Conservation (phyloP, 2,888 invertebrate species). For the Drosophila prostipennis region DNA sequence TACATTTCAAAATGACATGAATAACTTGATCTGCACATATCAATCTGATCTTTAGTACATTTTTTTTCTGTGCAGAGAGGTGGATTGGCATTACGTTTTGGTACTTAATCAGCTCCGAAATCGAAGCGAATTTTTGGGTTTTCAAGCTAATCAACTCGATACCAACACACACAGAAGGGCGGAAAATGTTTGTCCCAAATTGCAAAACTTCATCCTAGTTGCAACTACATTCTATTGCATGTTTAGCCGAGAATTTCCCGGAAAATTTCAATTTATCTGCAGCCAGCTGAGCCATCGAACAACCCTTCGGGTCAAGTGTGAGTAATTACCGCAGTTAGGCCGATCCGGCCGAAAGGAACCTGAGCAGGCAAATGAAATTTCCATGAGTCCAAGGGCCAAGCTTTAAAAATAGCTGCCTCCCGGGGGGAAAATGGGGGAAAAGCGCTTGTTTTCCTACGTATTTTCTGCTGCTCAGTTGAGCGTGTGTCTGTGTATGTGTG, state of each 20-base stretch:
- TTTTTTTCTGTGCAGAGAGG: too few relatives aligned
- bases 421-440: constrained; percentile 47
- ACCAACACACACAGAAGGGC: background rate
- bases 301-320: constrained; percentile 64
- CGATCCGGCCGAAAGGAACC: constrained; percentile 47
- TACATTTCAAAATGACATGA: too few relatives aligned
- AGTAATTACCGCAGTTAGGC: constrained; percentile 70
- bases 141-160: constrained; percentile 38
- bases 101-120: constrained; percentile 27
- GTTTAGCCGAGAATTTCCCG: background rate
- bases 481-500: constrained; percentile 8
- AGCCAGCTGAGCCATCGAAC: constrained; percentile 24
- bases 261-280: constrained; percentile 59
- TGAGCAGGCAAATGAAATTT: constrained; percentile 62
- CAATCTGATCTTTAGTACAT: too few relatives aligned
- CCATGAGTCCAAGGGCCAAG: constrained; percentile 51
- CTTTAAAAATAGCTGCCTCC: constrained; percentile 66
- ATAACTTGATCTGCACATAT: too few relatives aligned
- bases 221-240: constrained; percentile 10
- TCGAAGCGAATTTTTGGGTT: background rate
- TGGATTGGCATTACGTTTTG: constrained; percentile 41
- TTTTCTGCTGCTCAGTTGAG: constrained; percentile 24
- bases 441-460: constrained; percentile 33
- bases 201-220: constrained; percentile 32
- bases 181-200: constrained; percentile 19